Percentiles rank a stretch among this genome's conserved stretches.
Conservation (phyloP, 2,797 vertebrate species). For the Acridotheres tristis region DNA sequence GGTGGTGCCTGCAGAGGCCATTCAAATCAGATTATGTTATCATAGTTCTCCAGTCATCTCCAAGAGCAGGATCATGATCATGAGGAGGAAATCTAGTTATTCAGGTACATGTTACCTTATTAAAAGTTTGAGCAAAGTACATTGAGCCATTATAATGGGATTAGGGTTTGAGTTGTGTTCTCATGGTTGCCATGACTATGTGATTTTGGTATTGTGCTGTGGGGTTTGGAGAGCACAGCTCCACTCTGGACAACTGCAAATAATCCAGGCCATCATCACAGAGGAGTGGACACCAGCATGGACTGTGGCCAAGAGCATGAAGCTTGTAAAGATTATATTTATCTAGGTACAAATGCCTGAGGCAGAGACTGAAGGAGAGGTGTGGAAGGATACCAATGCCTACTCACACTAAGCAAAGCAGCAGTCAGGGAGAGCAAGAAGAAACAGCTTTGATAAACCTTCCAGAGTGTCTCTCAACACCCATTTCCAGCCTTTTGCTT, state of each 20-base stretch:
- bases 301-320: slow-evolving; percentile 1
- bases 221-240: neutral
- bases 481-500: neutral
- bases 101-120: slow-evolving; percentile 64
- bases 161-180: slow-evolving; percentile 48
- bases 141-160: slow-evolving; percentile 45
- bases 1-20: slow-evolving; percentile 40
- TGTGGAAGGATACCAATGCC: neutral
- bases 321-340: neutral
- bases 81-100: slow-evolving; percentile 68
- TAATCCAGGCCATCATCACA: neutral
- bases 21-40: slow-evolving; percentile 69
- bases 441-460: neutral
- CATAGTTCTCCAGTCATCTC: slow-evolving; percentile 52
- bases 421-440: neutral
- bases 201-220: slow-evolving; percentile 25
- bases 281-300: neutral
- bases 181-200: slow-evolving; percentile 42
- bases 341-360: slow-evolving; percentile 26
- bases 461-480: neutral
- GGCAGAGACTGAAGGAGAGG: slow-evolving; percentile 2
- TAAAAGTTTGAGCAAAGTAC: slow-evolving; percentile 68
- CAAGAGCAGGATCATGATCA: slow-evolving; percentile 44
- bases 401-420: neutral
- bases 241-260: neutral